Conservation (phyloP, 2,797 vertebrate species). For the Setipinna tenuifilis region DNA sequence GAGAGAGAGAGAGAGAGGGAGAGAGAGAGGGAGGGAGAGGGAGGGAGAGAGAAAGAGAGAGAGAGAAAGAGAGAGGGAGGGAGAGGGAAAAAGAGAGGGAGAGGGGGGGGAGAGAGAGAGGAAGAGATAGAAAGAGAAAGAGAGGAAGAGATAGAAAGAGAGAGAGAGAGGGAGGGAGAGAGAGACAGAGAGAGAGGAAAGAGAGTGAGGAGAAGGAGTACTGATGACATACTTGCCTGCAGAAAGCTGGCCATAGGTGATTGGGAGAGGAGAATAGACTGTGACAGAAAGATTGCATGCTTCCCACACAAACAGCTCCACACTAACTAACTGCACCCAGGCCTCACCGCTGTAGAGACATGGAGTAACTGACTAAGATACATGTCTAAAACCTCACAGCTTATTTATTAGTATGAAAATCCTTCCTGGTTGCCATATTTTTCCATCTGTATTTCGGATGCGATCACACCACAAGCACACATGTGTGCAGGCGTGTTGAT, state of each 20-base stretch:
- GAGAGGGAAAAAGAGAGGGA: too few relatives aligned
- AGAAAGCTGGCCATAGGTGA: conserved; percentile 1
- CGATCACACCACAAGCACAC: background rate
- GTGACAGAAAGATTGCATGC: conserved; percentile 10
- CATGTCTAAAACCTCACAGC: background rate
- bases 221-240: conserved; percentile 10
- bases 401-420: background rate
- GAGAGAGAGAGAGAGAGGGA: background rate
- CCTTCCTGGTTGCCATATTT: background rate
- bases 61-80: too few relatives aligned
- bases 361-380: conserved; percentile 1
- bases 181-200: too few relatives aligned
- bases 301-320: background rate
- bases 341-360: background rate
- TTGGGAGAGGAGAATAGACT: conserved; percentile 15
- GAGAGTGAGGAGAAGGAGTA: background rate
- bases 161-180: too few relatives aligned
- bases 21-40: background rate
- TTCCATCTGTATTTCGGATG: background rate
- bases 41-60: too few relatives aligned
- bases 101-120: too few relatives aligned
- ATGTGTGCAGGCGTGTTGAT: too few relatives aligned
- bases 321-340: background rate
- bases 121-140: too few relatives aligned
- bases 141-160: too few relatives aligned